Evolutionary conservation across 2,113 vertebrate species (phyloP), one percentile per base, ranked within the genome.

Genomic region (Onychostruthus taczanowskii): DNA sequence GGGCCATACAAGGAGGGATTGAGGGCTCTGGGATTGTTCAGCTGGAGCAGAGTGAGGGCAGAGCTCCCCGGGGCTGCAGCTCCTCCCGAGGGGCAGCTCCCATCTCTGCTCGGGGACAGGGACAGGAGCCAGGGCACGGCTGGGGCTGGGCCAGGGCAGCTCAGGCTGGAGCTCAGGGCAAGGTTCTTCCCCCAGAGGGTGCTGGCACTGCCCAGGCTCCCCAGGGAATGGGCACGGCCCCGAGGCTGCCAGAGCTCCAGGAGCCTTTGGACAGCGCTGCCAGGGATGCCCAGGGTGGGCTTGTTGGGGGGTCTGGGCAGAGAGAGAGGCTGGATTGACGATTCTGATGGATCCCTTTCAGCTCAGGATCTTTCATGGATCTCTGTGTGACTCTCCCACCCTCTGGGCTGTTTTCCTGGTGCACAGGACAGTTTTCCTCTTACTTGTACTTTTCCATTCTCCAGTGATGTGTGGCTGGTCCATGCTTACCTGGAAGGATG

Each of bases 241-340:
- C 33, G 56, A 87, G 84, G 84, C 84, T 87, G 84, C 73, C 74
- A 87, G 47, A 87, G 84, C 74, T 87, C 56, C 84, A 87, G 64
- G 84, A 55, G 84, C 8, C 14, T 28, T 70, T 78, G 84, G 84
- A 0, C 41, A 62, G 16, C 11, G 4, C 73, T 87, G 53, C 66
- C 64, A 63, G 75, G 85, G 56, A 8, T 73, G 81, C 3, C 1
- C 76, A 80, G 76, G 86, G 2, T 31, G 76, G 67, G 35, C 1
- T 1, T 72, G 41, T 0, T 73, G 52, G 61, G 66, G 43, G 2
- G 31, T 8, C 77, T 58, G 52, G 0, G 68, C 52, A 74, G 77
- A 52, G 59, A 1, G 11, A 35, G 52, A 37, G 0, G 52, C 2
- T 20, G 52, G 0, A 0, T 3, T 37, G 4, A 0, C 1, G 22